Evolutionary conservation across 1,140 invertebrate genomes (phyloP).

Genomic region (Drosophila teissieri): DNA sequence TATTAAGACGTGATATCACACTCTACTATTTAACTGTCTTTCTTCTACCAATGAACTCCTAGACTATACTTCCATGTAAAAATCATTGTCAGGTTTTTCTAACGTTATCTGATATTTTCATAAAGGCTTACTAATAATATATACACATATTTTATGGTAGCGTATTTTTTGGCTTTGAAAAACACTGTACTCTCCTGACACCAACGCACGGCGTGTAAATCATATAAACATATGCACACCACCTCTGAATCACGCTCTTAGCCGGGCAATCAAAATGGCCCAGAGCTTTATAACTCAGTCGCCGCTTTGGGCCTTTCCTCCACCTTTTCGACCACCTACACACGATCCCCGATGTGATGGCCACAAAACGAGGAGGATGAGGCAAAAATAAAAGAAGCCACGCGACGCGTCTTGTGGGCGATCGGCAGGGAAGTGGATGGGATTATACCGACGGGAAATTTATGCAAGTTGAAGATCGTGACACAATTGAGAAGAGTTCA

Average conservation of each 20-base stretch:
- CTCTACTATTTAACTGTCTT: too few species aligned
- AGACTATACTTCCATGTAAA: too few species aligned
- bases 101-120: too few species aligned
- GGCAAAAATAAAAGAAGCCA: slow-evolving; percentile 22
- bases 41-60: too few species aligned
- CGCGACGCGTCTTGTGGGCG: slow-evolving; percentile 12
- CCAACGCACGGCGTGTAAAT: slow-evolving; percentile 54
- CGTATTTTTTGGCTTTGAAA: not conserved
- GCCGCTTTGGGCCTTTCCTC: slow-evolving; percentile 18
- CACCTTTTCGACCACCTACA: slow-evolving; percentile 38
- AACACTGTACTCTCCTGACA: slow-evolving; percentile 9
- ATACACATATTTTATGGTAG: too few species aligned
- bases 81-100: too few species aligned
- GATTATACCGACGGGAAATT: slow-evolving; percentile 41
- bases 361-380: slow-evolving; percentile 21
- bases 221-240: slow-evolving; percentile 60
- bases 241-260: slow-evolving; percentile 61
- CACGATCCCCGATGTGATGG: slow-evolving; percentile 29
- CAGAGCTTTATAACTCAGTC: slow-evolving; percentile 39
- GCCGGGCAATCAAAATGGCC: slow-evolving; percentile 54
- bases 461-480: slow-evolving; percentile 80
- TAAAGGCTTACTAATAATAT: not conserved
- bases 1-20: too few species aligned
- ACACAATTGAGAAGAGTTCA: slow-evolving; percentile 77
- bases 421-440: slow-evolving; percentile 1